A percentile compares a stretch with the other conserved stretches of the same genome.
Conservation (phyloP, 1,140 invertebrate genomes). For the Drosophila murphyi region DNA sequence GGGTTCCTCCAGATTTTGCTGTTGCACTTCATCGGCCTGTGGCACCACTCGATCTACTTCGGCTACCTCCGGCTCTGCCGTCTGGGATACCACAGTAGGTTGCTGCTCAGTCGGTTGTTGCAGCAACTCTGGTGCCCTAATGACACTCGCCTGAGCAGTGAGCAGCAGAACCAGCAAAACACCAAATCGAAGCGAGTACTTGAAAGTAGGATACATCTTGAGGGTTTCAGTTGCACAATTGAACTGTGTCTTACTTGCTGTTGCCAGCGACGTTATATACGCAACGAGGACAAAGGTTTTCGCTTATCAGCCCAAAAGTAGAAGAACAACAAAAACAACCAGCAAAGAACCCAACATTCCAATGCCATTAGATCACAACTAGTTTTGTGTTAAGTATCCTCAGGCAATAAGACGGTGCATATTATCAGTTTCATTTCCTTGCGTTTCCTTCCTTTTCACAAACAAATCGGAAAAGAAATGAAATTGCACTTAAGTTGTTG, state of each 20-base stretch:
- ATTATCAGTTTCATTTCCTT: slow-evolving; percentile 19
- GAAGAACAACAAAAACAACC: neutral
- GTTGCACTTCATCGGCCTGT: slow-evolving; percentile 10
- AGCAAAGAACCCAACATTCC: slow-evolving; percentile 24
- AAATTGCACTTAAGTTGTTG: slow-evolving; percentile 74
- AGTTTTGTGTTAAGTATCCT: slow-evolving; percentile 22
- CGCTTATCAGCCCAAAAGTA: slow-evolving; percentile 1
- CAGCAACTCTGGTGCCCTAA: neutral
- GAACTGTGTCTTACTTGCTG: slow-evolving; percentile 49
- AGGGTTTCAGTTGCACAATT: slow-evolving; percentile 50
- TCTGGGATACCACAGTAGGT: neutral
- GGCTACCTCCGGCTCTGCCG: no score
- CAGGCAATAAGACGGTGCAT: slow-evolving; percentile 16
- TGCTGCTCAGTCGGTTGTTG: neutral
- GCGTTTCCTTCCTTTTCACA: slow-evolving; percentile 4
- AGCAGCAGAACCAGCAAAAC: slow-evolving; percentile 30
- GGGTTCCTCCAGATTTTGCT: slow-evolving; percentile 9
- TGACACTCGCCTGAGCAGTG: slow-evolving; percentile 10
- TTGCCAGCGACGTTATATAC: slow-evolving; percentile 53
- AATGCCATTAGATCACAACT: slow-evolving; percentile 41
- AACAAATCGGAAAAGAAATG: slow-evolving; percentile 61
- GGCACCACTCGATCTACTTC: neutral
- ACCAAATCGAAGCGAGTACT: slow-evolving; percentile 47
- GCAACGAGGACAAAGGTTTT: slow-evolving; percentile 13
- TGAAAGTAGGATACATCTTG: slow-evolving; percentile 51